phyloP scores from a whole-genome alignment of 1,140 invertebrate genomes.

The Drosophila seguyi region DNA sequence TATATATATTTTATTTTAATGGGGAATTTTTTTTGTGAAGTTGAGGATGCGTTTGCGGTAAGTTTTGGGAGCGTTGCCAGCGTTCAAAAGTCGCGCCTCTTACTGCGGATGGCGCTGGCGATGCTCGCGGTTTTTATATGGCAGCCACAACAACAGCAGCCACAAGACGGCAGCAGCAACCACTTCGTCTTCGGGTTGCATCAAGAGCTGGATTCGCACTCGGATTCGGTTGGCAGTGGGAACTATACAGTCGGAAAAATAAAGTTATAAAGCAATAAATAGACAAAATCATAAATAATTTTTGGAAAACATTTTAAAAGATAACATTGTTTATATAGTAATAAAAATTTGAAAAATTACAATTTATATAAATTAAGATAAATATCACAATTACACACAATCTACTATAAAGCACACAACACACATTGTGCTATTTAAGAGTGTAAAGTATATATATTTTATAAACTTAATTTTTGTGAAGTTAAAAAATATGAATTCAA shows the following conservation, averaged over 20 bases:
- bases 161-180: slow-evolving; percentile 2
- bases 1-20: slow-evolving; percentile 2
- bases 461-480: no score
- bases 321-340: no score
- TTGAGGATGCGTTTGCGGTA: not conserved
- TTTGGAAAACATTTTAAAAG: not conserved
- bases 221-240: slow-evolving; percentile 23
- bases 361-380: no score
- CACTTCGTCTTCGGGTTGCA: slow-evolving; percentile 69
- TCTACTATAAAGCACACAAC: no score
- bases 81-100: slow-evolving; percentile 79
- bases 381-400: no score
- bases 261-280: not conserved
- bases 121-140: slow-evolving; percentile 75
- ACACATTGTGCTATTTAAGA: no score
- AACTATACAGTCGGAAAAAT: not conserved
- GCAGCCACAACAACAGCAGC: slow-evolving; percentile 28
- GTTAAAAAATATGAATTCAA: no score
- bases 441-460: no score
- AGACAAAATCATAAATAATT: not conserved
- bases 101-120: slow-evolving; percentile 73
- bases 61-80: slow-evolving; percentile 44
- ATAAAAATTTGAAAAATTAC: no score
- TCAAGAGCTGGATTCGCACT: slow-evolving; percentile 57
- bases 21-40: slow-evolving; percentile 2